Conservation (phyloP, 1,140 invertebrate species). For the Formica exsecta region DNA sequence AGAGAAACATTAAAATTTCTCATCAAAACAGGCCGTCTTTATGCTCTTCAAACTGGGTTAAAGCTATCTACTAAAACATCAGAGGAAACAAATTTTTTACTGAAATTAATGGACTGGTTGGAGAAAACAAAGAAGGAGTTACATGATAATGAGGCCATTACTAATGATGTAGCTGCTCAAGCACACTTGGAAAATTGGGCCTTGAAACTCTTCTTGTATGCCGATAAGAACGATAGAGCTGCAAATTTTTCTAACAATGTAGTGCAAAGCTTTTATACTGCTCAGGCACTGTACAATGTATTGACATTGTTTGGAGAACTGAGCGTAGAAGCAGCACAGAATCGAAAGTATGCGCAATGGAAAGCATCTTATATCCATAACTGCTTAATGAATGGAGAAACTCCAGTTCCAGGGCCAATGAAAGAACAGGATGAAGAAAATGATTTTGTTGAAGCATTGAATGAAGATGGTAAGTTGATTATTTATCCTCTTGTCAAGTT, state of each 20-base stretch:
- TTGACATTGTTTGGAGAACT: slow-evolving; percentile 96
- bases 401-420: slow-evolving; percentile 93
- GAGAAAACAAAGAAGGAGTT: slow-evolving; percentile 93
- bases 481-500: neutral
- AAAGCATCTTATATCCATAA: slow-evolving; percentile 99
- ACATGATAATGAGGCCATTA: slow-evolving; percentile 93
- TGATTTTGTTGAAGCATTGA: slow-evolving; percentile 20
- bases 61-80: slow-evolving; percentile 90
- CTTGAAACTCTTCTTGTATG: slow-evolving; percentile 96
- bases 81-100: slow-evolving; percentile 91
- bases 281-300: slow-evolving; percentile 97
- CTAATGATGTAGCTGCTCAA: slow-evolving; percentile 97
- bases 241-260: slow-evolving; percentile 97
- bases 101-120: slow-evolving; percentile 96
- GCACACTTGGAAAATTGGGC: slow-evolving; percentile 99
- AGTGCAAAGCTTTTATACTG: slow-evolving; percentile 98
- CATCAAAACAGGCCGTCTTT: slow-evolving; percentile 88
- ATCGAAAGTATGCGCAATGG: slow-evolving; percentile 99
- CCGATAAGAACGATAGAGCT: slow-evolving; percentile 96
- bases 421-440: slow-evolving; percentile 81
- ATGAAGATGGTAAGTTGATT: neutral
- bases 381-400: slow-evolving; percentile 97
- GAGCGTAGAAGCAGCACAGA: slow-evolving; percentile 94
- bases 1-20: slow-evolving; percentile 5
- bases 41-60: slow-evolving; percentile 91